These are phyloP conservation scores for Ernsta delagoae DNA, from an alignment of 2,888 invertebrate genomes.

Conservation along the genomic window DNA sequence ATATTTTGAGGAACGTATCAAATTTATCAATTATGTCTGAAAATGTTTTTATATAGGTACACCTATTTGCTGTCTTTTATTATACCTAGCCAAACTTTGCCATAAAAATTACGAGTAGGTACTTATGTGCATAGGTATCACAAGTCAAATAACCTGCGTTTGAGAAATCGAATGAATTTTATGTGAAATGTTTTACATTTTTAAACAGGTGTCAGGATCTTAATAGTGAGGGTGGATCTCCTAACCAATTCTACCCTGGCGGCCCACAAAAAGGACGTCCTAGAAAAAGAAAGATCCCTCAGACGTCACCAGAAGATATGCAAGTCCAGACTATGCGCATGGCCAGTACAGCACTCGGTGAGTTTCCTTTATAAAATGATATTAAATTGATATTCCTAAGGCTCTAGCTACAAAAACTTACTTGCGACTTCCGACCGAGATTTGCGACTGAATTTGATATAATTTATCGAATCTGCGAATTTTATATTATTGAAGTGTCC, in stretches of 20 bases:
- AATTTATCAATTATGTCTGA: too few relatives aligned
- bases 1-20: too few relatives aligned
- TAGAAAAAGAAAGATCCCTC: constrained; percentile 89
- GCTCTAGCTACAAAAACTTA: constrained; percentile 26
- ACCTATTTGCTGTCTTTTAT: too few relatives aligned
- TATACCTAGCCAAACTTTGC: too few relatives aligned
- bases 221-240: constrained; percentile 85
- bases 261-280: constrained; percentile 91
- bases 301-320: constrained; percentile 85
- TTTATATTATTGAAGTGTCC: constrained; percentile 41
- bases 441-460: constrained; percentile 30
- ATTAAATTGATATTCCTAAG: neutral
- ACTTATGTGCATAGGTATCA: too few relatives aligned
- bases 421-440: constrained; percentile 2
- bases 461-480: constrained; percentile 50
- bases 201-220: constrained; percentile 70
- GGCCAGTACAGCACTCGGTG: constrained; percentile 88
- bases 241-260: constrained; percentile 86
- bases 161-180: too few relatives aligned
- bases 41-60: too few relatives aligned
- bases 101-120: too few relatives aligned
- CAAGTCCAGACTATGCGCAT: constrained; percentile 89
- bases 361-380: constrained; percentile 51
- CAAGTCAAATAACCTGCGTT: too few relatives aligned
- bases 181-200: constrained; percentile 17